phyloP scores from a whole-genome alignment of 2,113 vertebrate genomes.

The Podiceps cristatus region DNA sequence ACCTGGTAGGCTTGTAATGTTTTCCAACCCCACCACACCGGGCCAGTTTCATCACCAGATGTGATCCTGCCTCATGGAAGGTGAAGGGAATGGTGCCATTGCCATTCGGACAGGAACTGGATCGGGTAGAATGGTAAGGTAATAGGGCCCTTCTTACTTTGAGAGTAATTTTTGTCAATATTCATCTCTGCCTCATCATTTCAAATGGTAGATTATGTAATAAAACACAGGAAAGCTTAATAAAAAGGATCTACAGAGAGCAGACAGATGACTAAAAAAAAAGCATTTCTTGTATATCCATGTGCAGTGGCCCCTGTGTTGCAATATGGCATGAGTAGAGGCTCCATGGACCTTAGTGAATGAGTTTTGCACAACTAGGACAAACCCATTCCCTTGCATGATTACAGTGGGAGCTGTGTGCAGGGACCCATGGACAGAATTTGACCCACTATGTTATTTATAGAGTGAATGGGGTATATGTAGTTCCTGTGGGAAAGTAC shows the following conservation, averaged over 20 bases:
- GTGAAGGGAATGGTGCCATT: not conserved
- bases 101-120: not conserved
- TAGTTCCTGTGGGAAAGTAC: not conserved
- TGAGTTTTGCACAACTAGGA: not conserved
- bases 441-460: conserved; percentile 2
- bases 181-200: not conserved
- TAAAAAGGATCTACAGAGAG: not conserved
- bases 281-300: not conserved
- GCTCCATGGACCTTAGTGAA: not conserved
- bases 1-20: not conserved
- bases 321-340: not conserved
- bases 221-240: not conserved
- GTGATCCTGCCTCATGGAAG: not conserved
- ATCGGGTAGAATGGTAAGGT: not conserved
- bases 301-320: accelerated
- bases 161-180: not conserved
- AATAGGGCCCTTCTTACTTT: not conserved
- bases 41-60: not conserved
- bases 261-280: not conserved
- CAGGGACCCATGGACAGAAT: not conserved
- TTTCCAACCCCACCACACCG: not conserved
- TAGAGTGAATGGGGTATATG: not conserved
- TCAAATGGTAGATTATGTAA: not conserved
- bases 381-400: not conserved
- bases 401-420: not conserved